Evolutionary conservation across 2,888 invertebrate species (phyloP).

Genomic region (Branchipolynoe longqiensis): DNA sequence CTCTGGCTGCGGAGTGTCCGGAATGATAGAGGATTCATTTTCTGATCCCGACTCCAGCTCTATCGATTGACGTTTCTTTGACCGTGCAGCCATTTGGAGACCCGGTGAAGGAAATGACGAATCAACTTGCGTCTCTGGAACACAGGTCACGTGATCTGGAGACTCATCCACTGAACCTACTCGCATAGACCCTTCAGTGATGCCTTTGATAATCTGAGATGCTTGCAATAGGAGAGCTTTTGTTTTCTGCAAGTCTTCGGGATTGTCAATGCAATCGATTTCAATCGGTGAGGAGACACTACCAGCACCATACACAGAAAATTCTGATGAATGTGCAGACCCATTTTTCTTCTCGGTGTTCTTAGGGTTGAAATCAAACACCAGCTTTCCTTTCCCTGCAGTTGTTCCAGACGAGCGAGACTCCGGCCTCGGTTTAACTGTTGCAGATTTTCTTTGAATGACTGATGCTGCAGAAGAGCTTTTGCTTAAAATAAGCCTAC

Average conservation of each 20-base stretch:
- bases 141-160: constrained; percentile 9
- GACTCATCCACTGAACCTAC: background rate
- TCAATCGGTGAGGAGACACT: no score
- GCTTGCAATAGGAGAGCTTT: constrained; percentile 18
- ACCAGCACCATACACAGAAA: no score
- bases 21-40: background rate
- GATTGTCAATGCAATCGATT: background rate
- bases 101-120: background rate
- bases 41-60: background rate
- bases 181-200: background rate
- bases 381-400: background rate
- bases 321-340: no score
- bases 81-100: no score
- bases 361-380: no score
- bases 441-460: background rate
- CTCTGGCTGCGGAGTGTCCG: constrained; percentile 24
- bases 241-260: background rate
- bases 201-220: background rate
- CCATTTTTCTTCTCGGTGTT: no score
- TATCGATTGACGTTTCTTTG: background rate
- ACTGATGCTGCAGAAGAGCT: background rate
- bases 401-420: no score
- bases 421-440: background rate
- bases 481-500: background rate
- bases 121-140: constrained; percentile 10